These are phyloP conservation scores for Trissoscelio sp. DNA, from an alignment of 2,888 invertebrate species.

Conservation along the genomic window DNA sequence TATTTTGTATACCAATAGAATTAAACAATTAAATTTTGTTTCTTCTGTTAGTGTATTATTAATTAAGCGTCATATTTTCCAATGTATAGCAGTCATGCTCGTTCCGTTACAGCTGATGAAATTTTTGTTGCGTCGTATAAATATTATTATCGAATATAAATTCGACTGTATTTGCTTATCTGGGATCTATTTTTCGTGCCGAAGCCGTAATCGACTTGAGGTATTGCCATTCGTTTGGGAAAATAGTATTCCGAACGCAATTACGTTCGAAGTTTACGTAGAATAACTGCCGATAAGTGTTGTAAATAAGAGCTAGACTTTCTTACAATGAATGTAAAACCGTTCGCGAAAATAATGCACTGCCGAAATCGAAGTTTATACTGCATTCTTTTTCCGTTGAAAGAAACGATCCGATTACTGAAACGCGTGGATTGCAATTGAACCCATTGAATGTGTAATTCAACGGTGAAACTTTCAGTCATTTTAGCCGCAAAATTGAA, in stretches of 20 bases:
- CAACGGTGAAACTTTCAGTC: neutral
- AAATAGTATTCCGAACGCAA: conserved; percentile 34
- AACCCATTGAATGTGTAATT: neutral
- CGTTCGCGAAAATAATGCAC: conserved; percentile 38
- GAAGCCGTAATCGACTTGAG: conserved; percentile 21
- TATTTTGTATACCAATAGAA: too few relatives aligned
- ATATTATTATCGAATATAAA: conserved; percentile 24
- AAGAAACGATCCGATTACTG: conserved; percentile 25
- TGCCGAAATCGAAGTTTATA: conserved; percentile 41
- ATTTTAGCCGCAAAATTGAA: conserved; percentile 19
- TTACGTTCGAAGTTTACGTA: conserved; percentile 52
- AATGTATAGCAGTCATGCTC: neutral
- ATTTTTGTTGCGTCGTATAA: conserved; percentile 8
- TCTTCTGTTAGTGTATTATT: too few relatives aligned
- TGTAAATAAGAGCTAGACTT: conserved; percentile 54
- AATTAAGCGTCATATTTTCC: conserved; percentile 25
- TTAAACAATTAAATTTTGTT: too few relatives aligned
- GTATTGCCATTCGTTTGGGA: conserved; percentile 40
- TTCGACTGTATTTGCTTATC: conserved; percentile 25
- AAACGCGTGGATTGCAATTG: conserved; percentile 1
- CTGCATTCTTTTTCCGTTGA: conserved; percentile 14
- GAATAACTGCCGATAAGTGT: conserved; percentile 54
- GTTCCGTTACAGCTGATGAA: neutral
- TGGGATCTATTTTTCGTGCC: conserved; percentile 20
- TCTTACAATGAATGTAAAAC: conserved; percentile 48